Percentiles rank a stretch among this genome's conserved stretches.
phyloP scores from a whole-genome alignment of 2,113 vertebrate genomes.

The Passer domesticus region DNA sequence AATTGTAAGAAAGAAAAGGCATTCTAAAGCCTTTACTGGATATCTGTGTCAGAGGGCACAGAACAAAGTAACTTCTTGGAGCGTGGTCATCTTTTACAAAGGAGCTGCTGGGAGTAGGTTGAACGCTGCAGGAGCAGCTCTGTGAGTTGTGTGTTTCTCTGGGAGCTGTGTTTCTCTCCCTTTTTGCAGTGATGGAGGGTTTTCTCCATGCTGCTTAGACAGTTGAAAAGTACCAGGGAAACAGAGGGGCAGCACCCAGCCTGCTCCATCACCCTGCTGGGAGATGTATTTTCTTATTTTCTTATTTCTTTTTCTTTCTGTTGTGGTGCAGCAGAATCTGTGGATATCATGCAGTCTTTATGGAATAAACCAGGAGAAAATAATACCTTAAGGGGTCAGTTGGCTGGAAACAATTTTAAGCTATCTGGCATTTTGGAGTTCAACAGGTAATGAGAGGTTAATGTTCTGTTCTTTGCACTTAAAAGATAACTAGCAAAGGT shows the following conservation, averaged over 20 bases:
- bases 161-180: background rate
- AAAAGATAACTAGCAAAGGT: background rate
- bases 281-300: background rate
- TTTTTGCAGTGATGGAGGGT: background rate
- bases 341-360: background rate
- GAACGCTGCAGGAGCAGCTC: background rate
- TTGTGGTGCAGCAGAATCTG: background rate
- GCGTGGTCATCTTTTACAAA: background rate
- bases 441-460: background rate
- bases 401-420: background rate
- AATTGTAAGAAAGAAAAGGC: background rate
- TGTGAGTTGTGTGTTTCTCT: background rate
- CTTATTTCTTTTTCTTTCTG: rapidly evolving
- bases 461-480: background rate
- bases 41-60: background rate
- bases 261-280: background rate
- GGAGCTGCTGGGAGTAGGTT: background rate
- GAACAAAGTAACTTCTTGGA: background rate
- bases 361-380: background rate
- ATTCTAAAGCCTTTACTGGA: background rate
- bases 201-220: background rate
- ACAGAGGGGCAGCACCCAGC: background rate
- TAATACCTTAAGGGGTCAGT: background rate
- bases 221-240: background rate
- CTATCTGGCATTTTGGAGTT: background rate